These are phyloP conservation scores for Drosophila prolongata DNA, from an alignment of 2,888 invertebrate genomes.

Conservation along the genomic window DNA sequence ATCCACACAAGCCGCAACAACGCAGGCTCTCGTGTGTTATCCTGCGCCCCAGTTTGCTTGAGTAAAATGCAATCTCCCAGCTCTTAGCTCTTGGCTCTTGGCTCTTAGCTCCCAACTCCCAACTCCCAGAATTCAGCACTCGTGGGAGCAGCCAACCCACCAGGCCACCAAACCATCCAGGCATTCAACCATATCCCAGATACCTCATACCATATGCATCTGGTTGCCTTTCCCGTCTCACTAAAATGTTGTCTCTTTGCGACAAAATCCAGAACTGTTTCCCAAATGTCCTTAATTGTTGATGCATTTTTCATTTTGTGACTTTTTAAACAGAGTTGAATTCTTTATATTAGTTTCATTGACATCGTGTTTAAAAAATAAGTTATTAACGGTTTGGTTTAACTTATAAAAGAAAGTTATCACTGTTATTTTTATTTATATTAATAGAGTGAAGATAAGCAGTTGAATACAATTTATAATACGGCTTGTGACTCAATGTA, in stretches of 20 bases:
- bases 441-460: too few relatives aligned
- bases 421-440: too few relatives aligned
- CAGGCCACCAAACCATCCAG: constrained; percentile 29
- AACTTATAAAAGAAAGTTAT: too few relatives aligned
- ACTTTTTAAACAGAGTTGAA: not conserved
- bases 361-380: too few relatives aligned
- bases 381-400: too few relatives aligned
- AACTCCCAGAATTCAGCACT: constrained; percentile 17
- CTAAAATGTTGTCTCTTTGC: not conserved
- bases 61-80: constrained; percentile 31
- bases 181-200: constrained; percentile 38
- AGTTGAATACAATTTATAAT: too few relatives aligned
- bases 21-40: constrained; percentile 40
- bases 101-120: not conserved
- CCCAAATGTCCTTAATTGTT: constrained; percentile 27
- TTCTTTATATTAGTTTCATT: too few relatives aligned
- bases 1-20: constrained; percentile 24
- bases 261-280: constrained; percentile 29
- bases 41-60: constrained; percentile 58
- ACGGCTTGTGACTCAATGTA: too few relatives aligned
- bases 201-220: constrained; percentile 10
- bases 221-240: not conserved
- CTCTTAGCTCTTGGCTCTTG: not conserved
- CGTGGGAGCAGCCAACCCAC: constrained; percentile 42
- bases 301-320: not conserved